Evolutionary conservation across 2,888 invertebrate genomes (phyloP), one percentile per base, ranked within the genome.

Genomic region (Byasa hedistus): DNA sequence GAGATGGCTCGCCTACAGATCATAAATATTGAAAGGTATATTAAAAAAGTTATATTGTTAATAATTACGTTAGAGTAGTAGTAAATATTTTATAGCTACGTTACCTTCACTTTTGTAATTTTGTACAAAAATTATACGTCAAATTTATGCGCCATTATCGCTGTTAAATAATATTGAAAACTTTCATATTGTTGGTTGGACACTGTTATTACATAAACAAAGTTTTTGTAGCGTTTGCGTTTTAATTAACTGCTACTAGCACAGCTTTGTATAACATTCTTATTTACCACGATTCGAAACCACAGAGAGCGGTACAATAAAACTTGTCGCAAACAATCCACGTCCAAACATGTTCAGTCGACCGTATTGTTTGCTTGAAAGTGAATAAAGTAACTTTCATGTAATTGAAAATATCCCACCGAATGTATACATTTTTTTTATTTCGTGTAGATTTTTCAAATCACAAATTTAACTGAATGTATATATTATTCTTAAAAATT

Each of bases 281-380:
- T 48, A n/a, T n/a, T 48, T 48, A 39, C 39, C 19, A 57, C 27
- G 48, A 57, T 57, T 51, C 32, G 36, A 52, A 64, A 57, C 64
- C 36, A 39, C 52, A 64, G 22, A 56, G 27, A 62, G 48, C n/a
- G n/a, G 27, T 51, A 57, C 36, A 57, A 64, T 64, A 64, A 64
- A 64, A 64, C 57, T 51, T 58, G 17, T 58, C 36, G 57, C 64
- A 58, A 64, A 64, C 58, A 64, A 64, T 58, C 52, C 44, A 58
- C 64, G 36, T 52, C 52, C 51, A 24, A 57, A 52, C 51, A 57
- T 51, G 52, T 52, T 36, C 32, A 32, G 57, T 17, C 23, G 57
- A 52, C 51, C 21, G 57, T 21, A 52, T 39, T 19, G 12, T 51
- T 36, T 64, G 52, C 64, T 23, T 51, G 36, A 64, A 64, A 36